Conservation (phyloP, 2,888 invertebrate species). For the Helleia helle region DNA sequence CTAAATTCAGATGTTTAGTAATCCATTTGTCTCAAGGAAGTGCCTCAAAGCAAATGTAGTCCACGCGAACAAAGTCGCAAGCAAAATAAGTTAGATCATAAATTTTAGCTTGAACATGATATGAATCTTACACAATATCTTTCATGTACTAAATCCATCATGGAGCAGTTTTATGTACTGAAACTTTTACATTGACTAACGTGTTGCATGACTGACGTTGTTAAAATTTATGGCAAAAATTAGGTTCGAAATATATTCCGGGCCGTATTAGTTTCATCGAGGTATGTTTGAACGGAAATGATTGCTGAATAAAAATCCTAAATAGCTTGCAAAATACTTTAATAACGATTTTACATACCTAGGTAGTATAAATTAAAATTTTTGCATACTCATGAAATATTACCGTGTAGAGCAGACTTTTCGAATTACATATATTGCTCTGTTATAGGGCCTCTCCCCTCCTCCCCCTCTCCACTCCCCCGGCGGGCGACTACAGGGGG, state of each 20-base stretch:
- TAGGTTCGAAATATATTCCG: slow-evolving; percentile 15
- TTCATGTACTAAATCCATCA: slow-evolving; percentile 4
- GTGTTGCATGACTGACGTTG: slow-evolving; percentile 17
- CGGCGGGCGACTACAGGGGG: no score
- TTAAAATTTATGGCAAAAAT: slow-evolving; percentile 20
- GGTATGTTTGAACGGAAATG: slow-evolving; percentile 15
- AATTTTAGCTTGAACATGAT: no score
- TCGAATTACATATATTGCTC: no score
- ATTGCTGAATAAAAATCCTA: slow-evolving; percentile 8
- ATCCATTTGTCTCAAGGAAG: no score
- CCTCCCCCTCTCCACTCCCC: no score
- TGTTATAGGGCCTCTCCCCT: no score
- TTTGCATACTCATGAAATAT: neutral
- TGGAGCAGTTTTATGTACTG: neutral
- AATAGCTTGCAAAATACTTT: neutral
- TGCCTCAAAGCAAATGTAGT: no score
- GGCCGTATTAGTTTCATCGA: slow-evolving; percentile 15
- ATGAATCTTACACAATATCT: slow-evolving; percentile 4
- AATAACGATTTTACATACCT: no score
- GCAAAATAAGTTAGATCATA: no score
- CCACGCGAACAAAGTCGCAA: no score
- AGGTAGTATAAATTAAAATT: slow-evolving; percentile 2
- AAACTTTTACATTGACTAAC: slow-evolving; percentile 2
- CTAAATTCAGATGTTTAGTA: no score
- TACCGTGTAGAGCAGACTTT: no score